Base-by-base conservation (phyloP, 2,888 invertebrate species). In the Dolichomitus sp. region DNA sequence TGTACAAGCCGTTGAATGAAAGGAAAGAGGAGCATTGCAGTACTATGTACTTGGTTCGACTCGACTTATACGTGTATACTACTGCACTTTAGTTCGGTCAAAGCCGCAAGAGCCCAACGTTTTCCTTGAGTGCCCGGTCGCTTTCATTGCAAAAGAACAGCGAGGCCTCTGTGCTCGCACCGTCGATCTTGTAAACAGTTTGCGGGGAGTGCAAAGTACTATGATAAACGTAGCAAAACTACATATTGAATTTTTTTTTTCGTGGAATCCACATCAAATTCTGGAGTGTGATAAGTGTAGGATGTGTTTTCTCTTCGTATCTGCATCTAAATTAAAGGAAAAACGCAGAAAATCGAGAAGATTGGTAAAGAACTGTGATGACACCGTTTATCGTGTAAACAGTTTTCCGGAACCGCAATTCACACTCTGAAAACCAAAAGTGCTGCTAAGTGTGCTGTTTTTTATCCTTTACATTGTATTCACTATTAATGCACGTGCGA, bases 1-100 rank as follows among this genome's bases (percentile, higher is more conserved):
- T 80, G 78, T 81, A 61, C 65, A 52, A 50, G 72, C 66, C 73
- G 68, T 81, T 77, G 72, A 81, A 77, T 73, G 54, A 73, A 78
- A 73, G 77, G 63, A 69, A 76, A 75, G 72, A 76, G 37, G 69
- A 23, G 59, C 59, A 68, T 9, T 52, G 66, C 59, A 68, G 14
- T 52, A 66, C 23, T 27, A 50, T 45, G 65, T 79, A 40, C 40
- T 70, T 65, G 54, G 30, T 23, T 30, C 12, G 5, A 50, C 23
- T 12, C 57, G 27, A 69, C 33, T 54, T 52, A 54, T 52, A 57
- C 54, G 57, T 27, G 48, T 54, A 33, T 59, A 45, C 40, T 59
- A 61, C 45, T 30, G 12, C 19, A 48, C 59, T 37, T 45, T 48
- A 59, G 70, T 57, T 30, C 12, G 27, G 42, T 70, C 70, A 27